Evolutionary conservation across 1,140 invertebrate genomes (phyloP).

Genomic region (Euborellia annulipes): DNA sequence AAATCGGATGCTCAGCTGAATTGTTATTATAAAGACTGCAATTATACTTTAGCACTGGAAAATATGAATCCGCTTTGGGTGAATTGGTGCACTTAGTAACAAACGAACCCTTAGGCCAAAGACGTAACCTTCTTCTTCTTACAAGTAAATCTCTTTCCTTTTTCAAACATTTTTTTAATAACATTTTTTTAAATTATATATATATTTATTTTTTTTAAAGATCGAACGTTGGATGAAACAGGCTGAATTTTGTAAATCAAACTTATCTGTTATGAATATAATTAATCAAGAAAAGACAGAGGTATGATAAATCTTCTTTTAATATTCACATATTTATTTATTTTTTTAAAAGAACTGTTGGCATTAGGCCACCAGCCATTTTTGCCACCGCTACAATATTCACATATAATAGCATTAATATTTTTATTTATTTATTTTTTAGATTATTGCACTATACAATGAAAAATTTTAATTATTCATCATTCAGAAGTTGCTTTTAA

Average conservation of each 20-base stretch:
- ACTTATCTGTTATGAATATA: neutral
- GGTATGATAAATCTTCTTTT: too few relatives aligned
- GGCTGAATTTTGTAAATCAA: constrained; percentile 23
- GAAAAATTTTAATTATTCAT: too few relatives aligned
- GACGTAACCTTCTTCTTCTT: constrained; percentile 40
- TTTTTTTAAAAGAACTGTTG: too few relatives aligned
- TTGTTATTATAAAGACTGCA: constrained; percentile 42
- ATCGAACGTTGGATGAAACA: constrained; percentile 38
- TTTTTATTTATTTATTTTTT: too few relatives aligned
- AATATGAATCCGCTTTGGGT: constrained; percentile 43
- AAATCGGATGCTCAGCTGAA: constrained; percentile 39
- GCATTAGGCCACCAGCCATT: too few relatives aligned
- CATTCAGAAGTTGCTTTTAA: too few relatives aligned
- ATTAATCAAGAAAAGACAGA: too few relatives aligned
- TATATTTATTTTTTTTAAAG: constrained; percentile 22
- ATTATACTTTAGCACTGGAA: constrained; percentile 39
- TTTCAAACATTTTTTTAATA: too few relatives aligned
- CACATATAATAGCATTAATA: too few relatives aligned
- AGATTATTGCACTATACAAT: too few relatives aligned
- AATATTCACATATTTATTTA: too few relatives aligned
- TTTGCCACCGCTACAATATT: too few relatives aligned
- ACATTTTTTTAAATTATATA: constrained; percentile 5
- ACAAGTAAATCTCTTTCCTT: constrained; percentile 29
- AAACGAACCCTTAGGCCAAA: constrained; percentile 39
- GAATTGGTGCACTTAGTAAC: constrained; percentile 38